Evolutionary conservation across 2,113 vertebrate genomes (phyloP).

Genomic region (Excalfactoria chinensis): DNA sequence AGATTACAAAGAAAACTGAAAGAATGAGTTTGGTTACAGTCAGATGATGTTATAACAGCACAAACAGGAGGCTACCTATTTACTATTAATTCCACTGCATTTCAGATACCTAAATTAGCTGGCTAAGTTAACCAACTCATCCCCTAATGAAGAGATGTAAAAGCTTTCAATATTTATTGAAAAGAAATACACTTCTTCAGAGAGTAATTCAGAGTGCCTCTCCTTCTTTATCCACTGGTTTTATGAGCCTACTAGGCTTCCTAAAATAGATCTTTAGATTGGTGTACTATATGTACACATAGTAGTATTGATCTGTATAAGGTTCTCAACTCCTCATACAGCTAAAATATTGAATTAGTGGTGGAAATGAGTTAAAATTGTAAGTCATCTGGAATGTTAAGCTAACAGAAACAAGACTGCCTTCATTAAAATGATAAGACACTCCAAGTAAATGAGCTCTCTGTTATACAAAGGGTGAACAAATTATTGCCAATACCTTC

Average conservation of each 20-base stretch:
- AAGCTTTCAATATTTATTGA: not conserved
- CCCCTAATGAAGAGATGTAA: not conserved
- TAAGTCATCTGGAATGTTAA: not conserved
- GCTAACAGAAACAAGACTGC: not conserved
- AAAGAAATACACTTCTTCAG: not conserved
- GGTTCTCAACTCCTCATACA: not conserved
- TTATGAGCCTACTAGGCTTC: not conserved
- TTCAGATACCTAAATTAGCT: conserved; percentile 6
- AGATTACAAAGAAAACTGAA: not conserved
- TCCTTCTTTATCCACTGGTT: not conserved
- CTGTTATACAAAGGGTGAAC: not conserved
- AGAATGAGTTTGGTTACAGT: not conserved
- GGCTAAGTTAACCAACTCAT: not conserved
- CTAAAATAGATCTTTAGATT: not conserved
- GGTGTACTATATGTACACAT: accelerated
- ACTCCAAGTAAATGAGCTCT: not conserved
- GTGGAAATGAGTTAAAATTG: not conserved
- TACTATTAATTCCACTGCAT: not conserved
- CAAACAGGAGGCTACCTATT: not conserved
- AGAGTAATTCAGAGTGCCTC: not conserved
- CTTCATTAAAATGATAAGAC: not conserved
- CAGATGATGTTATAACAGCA: not conserved
- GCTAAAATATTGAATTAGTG: not conserved
- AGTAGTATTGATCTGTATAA: not conserved
- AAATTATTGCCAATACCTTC: not conserved